Evolutionary conservation across 1,140 invertebrate genomes (phyloP).

Genomic region (Lasioglossum baleicum): DNA sequence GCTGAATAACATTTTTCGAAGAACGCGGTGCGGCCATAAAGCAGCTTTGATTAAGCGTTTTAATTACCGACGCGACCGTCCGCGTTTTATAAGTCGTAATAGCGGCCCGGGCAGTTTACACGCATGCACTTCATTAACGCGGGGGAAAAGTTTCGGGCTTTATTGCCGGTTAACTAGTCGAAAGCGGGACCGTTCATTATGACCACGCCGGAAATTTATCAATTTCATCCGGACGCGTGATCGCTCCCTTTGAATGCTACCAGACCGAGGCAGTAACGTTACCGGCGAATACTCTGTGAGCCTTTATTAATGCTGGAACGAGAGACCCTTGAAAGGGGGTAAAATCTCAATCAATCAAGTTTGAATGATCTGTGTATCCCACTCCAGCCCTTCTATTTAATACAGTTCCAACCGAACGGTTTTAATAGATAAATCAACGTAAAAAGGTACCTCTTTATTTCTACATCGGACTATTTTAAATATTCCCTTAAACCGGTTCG

Average conservation of each 20-base stretch:
- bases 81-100: slow-evolving; percentile 41
- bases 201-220: slow-evolving; percentile 43
- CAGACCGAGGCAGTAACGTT: not conserved
- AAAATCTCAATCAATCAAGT: not conserved
- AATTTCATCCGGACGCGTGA: slow-evolving; percentile 28
- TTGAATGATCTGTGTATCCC: not conserved
- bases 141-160: slow-evolving; percentile 36
- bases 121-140: slow-evolving; percentile 39
- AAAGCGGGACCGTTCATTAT: slow-evolving; percentile 35
- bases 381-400: too few species aligned
- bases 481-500: too few species aligned
- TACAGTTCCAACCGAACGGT: too few species aligned
- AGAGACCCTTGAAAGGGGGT: not conserved
- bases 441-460: too few species aligned
- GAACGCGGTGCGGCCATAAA: slow-evolving; percentile 16
- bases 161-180: slow-evolving; percentile 42
- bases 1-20: slow-evolving; percentile 14
- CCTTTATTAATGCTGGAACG: not conserved
- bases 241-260: not conserved
- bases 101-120: slow-evolving; percentile 31
- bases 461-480: too few species aligned
- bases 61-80: slow-evolving; percentile 30
- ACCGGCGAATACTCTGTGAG: not conserved
- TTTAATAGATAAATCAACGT: too few species aligned
- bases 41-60: slow-evolving; percentile 44